Percentiles rank a stretch among this genome's conserved stretches.
Conservation (phyloP, 2,797 vertebrate species). For the Sebastes itinus region DNA sequence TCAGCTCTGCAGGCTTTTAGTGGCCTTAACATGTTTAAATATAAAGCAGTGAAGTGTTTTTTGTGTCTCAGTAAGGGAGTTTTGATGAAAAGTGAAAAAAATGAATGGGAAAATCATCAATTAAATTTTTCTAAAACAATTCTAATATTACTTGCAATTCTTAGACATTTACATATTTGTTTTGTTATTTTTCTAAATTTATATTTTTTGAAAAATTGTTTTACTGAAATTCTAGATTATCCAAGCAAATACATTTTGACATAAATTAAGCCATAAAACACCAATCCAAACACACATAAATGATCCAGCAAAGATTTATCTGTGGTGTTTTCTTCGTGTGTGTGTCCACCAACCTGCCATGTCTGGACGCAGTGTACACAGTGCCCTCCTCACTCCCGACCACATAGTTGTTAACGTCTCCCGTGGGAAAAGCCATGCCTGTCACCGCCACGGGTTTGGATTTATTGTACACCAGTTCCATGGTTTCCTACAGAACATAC, state of each 20-base stretch:
- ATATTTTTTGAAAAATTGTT: background rate
- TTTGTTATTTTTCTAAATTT: background rate
- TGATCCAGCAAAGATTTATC: background rate
- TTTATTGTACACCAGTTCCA: slow-evolving; percentile 98
- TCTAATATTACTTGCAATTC: background rate
- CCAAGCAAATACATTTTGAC: background rate
- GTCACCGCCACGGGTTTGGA: slow-evolving; percentile 98
- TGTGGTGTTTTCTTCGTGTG: background rate
- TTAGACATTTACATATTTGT: background rate
- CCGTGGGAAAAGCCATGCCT: slow-evolving; percentile 96
- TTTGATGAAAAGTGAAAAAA: background rate
- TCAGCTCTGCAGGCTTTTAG: background rate
- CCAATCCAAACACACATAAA: background rate
- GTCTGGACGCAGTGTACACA: slow-evolving; percentile 98
- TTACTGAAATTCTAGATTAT: background rate
- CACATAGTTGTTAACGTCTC: slow-evolving; percentile 99
- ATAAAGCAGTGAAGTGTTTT: background rate
- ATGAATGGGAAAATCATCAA: background rate
- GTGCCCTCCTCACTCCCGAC: slow-evolving; percentile 98
- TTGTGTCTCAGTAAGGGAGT: background rate
- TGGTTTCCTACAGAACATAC: slow-evolving; percentile 89
- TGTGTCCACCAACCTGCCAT: slow-evolving; percentile 89
- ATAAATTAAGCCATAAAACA: background rate
- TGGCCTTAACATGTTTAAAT: background rate
- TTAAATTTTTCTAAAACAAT: background rate